Evolutionary conservation across 2,113 vertebrate species (phyloP), one percentile per base, ranked within the genome.

Genomic region (Grammomys surdaster): DNA sequence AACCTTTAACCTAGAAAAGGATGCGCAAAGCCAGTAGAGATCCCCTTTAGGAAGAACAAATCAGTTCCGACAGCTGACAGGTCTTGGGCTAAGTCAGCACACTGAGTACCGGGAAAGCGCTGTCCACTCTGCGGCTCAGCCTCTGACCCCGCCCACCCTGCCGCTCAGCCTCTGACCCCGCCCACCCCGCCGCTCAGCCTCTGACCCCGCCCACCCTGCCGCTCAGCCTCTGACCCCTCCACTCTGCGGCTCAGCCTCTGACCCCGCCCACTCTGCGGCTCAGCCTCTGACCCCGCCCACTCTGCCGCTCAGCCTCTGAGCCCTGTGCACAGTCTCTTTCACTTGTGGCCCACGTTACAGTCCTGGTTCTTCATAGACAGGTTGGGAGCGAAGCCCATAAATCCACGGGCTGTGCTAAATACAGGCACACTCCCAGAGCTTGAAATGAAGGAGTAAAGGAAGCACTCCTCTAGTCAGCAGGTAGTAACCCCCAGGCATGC

Each of bases 271-370:
- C 8, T 40, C 33, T 17, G 8, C 12, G 7, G 24, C 51, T 31
- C 36, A 58, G 26, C n/a, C 1, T 14, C 65, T 26, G 14, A 2
- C 43, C 72, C 4, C 13, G 24, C 33, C n/a, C 17, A 14, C 8
- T n/a, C n/a, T 22, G 8, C 12, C 20, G 51, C 70, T 22, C n/a
- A 58, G 54, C n/a, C 1, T 14, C 65, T 17, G 11, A 4, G 58
- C 72, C 3, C 10, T 7, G 0, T 0, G 0, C 1, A 0, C 1
- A 20, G 9, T 33, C 10, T 33, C 0, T 0, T 13, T 26, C 16
- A 14, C 5, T 1, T n/a, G 72, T 63, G 56, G 56, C 81, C 63
- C 81, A 28, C 58, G 84, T 56, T 31, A 0, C 0, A 28, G 43
- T 17, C 75, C 78, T 33, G 56, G 7, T 89, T 72, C 88, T 75